Conservation (phyloP, 2,113 vertebrate species). For the Uria lomvia region DNA sequence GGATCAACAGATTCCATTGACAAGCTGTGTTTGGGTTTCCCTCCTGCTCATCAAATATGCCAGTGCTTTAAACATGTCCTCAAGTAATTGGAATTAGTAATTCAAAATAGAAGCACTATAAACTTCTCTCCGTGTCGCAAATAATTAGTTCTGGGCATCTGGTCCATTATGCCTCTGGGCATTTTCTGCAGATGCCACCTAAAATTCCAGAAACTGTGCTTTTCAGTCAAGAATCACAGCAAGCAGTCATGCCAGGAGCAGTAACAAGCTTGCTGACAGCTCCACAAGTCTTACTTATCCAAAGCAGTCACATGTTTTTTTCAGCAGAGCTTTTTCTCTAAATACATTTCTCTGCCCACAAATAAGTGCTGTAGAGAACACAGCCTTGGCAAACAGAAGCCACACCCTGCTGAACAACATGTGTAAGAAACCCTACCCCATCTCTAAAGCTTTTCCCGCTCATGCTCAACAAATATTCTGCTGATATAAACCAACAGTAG, state of each 20-base stretch:
- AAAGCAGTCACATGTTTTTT: background rate
- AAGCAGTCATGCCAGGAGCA: background rate
- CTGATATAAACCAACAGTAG: background rate
- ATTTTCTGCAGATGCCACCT: background rate
- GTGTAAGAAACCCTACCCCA: background rate
- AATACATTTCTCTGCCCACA: background rate
- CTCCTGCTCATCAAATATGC: background rate
- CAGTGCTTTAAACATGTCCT: background rate
- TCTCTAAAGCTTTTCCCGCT: background rate
- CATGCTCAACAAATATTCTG: background rate
- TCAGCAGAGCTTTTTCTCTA: background rate
- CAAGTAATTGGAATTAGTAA: background rate
- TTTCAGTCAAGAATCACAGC: background rate
- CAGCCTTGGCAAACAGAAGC: background rate
- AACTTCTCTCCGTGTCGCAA: background rate
- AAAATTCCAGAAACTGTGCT: background rate
- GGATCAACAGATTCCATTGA: background rate
- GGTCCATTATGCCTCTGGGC: background rate
- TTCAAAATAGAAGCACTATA: background rate
- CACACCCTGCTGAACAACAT: accelerated
- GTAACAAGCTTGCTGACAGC: slow-evolving; percentile 4
- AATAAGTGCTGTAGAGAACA: background rate
- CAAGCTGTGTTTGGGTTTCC: background rate
- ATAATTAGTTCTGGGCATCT: background rate
- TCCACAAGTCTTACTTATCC: background rate